These are phyloP conservation scores for Falco rusticolus DNA, from an alignment of 2,797 vertebrate species.

Conservation along the genomic window DNA sequence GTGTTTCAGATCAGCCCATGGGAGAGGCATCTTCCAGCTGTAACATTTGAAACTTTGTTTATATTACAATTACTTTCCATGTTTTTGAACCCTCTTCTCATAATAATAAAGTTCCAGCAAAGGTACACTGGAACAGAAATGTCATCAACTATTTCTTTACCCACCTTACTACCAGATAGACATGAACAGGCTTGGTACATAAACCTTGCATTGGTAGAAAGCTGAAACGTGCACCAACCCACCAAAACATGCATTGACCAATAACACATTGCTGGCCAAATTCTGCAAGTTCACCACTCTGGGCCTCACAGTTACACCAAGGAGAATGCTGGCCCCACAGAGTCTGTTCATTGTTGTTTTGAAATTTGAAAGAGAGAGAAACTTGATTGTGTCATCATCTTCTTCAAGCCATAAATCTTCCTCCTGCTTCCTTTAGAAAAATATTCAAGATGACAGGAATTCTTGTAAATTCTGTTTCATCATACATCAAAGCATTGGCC, in stretches of 20 bases:
- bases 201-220: not conserved
- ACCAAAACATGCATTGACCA: not conserved
- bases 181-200: fast-evolving
- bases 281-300: not conserved
- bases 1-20: not conserved
- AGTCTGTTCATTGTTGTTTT: not conserved
- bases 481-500: not conserved
- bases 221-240: not conserved
- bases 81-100: not conserved
- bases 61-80: not conserved
- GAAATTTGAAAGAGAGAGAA: not conserved
- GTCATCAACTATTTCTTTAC: not conserved
- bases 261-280: not conserved
- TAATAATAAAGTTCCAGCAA: not conserved
- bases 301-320: not conserved
- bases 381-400: not conserved
- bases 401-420: not conserved
- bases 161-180: not conserved
- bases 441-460: not conserved
- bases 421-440: conserved; percentile 1
- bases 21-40: not conserved
- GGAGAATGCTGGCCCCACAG: not conserved
- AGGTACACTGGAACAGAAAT: not conserved
- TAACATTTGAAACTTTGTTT: not conserved
- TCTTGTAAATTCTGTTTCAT: conserved; percentile 14